Percentiles rank a stretch among this genome's conserved stretches.
These are phyloP conservation scores for Teleogryllus oceanicus DNA, from an alignment of 2,888 invertebrate species.

Conservation along the genomic window DNA sequence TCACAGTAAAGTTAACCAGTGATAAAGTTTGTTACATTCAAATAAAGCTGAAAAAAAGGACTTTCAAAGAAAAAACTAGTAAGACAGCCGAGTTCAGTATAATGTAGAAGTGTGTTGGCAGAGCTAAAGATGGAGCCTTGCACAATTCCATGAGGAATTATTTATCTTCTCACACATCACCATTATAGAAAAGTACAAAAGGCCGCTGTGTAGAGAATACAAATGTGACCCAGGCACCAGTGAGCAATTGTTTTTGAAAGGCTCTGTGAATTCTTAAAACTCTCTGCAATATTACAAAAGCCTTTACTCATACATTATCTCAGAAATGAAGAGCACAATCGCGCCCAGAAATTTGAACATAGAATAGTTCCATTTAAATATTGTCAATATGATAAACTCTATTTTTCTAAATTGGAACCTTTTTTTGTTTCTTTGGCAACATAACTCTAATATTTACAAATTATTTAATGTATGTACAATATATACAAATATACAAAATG, in stretches of 20 bases:
- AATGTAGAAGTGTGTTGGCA: too few relatives aligned
- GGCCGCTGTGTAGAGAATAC: background rate
- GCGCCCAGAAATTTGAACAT: background rate
- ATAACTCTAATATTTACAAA: slow-evolving; percentile 18
- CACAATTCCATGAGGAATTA: too few relatives aligned
- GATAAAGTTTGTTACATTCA: background rate
- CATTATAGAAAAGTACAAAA: slow-evolving; percentile 8
- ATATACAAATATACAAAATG: slow-evolving; percentile 21
- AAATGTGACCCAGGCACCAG: slow-evolving; percentile 3
- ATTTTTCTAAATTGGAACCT: background rate
- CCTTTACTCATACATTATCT: background rate
- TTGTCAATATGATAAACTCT: background rate
- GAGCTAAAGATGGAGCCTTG: too few relatives aligned
- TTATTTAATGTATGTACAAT: background rate
- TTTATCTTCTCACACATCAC: background rate
- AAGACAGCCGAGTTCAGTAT: too few relatives aligned
- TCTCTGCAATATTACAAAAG: background rate
- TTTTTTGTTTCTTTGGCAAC: slow-evolving; percentile 9
- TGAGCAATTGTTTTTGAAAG: background rate
- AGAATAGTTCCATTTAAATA: background rate
- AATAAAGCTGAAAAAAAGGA: too few relatives aligned
- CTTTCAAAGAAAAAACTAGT: too few relatives aligned
- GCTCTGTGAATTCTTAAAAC: background rate
- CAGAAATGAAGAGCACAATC: background rate
- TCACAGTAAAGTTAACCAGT: background rate